Evolutionary conservation across 2,888 invertebrate genomes (phyloP), one percentile per base, ranked within the genome.

Genomic region (Drosophila affinis): DNA sequence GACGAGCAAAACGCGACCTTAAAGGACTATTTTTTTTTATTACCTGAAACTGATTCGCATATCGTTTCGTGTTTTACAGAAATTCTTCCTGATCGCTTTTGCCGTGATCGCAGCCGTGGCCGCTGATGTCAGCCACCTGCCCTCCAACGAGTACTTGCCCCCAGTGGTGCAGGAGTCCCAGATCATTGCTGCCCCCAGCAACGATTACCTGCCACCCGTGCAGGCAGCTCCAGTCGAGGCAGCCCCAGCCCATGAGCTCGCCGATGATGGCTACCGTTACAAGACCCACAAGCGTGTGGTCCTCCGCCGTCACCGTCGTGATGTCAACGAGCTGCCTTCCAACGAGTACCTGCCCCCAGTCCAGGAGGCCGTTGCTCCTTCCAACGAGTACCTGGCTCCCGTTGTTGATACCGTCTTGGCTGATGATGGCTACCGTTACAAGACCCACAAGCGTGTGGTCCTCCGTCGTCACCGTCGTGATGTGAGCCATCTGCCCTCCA

Each of bases 361-460:
- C 44, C 68, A 75, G 21, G 72, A 69, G 48, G 49, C 46, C n/a
- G 61, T 48, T 6, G 65, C 64, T 53, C 77, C 77, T 17, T 65
- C 61, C 68, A 76, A 73, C 56, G 76, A 80, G 49, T 80, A 82
- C 58, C 67, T 84, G 70, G 56, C 63, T 10, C 63, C 74, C 68
- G 55, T 65, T 62, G 72, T 17, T 6, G 54, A 53, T 1, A 46
- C 53, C 32, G 61, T 61, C 27, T 76, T 89, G 34, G 81, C 85
- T 51, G 79, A 81, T 74, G 89, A 90, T 81, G 91, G 91, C 54
- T 91, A 91, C 81, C 90, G 87, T 72, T 91, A 91, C 82, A 91
- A 89, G 80, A 90, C 89, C 58, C 79, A 88, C 45, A 84, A 79
- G 74, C 89, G 88, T 6, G 83, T 83, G 46, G 89, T 89, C 14